Base-by-base conservation (phyloP, 1,140 invertebrate genomes). In the Meloidogyne floridensis region DNA sequence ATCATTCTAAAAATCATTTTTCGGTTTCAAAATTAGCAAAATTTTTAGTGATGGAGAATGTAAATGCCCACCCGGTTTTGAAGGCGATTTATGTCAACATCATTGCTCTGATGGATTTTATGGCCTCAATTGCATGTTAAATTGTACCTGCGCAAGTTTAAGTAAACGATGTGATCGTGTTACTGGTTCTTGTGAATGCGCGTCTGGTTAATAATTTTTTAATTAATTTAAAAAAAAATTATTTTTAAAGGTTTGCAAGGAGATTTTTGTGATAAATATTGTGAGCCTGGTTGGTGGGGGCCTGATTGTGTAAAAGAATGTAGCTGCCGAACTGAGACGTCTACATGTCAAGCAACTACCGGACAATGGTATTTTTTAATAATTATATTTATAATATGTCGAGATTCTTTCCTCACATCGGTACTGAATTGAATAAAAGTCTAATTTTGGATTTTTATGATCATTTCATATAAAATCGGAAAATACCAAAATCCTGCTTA, bases 141-240 rank as follows among this genome's bases (percentile, higher is more conserved):
- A 85, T 70, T 89, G 87, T 73, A 78, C 81, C 20, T 89, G 87
- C 75, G 75, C 70, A 8, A 87, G 80, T 42, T 86, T 81, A 18
- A 70, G 80, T 56, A 89, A 88, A 65, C 72, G 84, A 81, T 97
- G 95, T 89, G 94, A 96, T 91, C 94, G 95, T 2, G 93, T 93
- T 93, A 94, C 93, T 56, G 97, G 97, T 0, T 92, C 93, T 73
- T 99, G 96, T 89, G 91, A 93, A 20, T 99, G 97, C 90, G 93
- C 94, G 84, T 91, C 94, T n/a, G 97, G 97, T 13, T 96, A 94
- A 94, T n/a, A 93, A 13, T 53, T 59, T 18, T 10, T 43, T 32
- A 18, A 75, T 20, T 20, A 20, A 20, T 20, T 43, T 42, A 47
- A 3, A 65, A n/a, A 13, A 20, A 20, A n/a, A n/a, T 43, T 53